Base-by-base conservation (phyloP, 1,140 invertebrate genomes). In the Diabrotica undecimpunctata region DNA sequence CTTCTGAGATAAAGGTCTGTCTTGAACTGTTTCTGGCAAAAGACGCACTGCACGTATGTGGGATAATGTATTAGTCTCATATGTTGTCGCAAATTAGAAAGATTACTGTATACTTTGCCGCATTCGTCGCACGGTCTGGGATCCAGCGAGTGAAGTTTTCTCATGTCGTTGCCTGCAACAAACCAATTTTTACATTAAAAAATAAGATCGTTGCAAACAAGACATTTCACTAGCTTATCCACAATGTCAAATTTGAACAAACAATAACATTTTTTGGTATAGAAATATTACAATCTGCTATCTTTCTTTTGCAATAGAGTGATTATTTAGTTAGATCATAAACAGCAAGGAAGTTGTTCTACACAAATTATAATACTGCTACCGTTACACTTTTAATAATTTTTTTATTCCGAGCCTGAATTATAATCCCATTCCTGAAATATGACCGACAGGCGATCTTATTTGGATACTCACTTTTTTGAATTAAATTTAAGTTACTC, bases 11-110 rank as follows among this genome's bases (percentile, higher is more conserved):
- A 90, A 72, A 90, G 84, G 82, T 88, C 87, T 77, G 88, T 90
- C 84, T 90, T 90, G 83, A 90, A 90, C 76, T 85, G 84, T 83
- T 89, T 89, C 76, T 84, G 85, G 82, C 89, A 90, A 69, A 87
- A 82, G 75, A 83, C 83, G 82, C 89, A 90, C 78, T 83, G 85
- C 71, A 89, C 87, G 79, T 86, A 87, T 80, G 87, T 87, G 74
- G 89, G 88, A 82, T 88, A 88, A 82, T 90, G 89, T 81, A 90
- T 90, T 70, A 90, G 85, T 76, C 88, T 87, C 83, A 90, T 88
- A 81, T 90, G 88, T 81, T 90, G 89, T 72, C 88, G 84, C 77
- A 90, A 85, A 82, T 90, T 90, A 76, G 88, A 90, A 79, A 89
- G 84, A 83, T 90, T 90, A 84, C 87, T 89, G 84, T 90, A 90